phyloP scores from a whole-genome alignment of 37 sponge, comb jelly and placozoan species.

The Spongilla lacustris region DNA sequence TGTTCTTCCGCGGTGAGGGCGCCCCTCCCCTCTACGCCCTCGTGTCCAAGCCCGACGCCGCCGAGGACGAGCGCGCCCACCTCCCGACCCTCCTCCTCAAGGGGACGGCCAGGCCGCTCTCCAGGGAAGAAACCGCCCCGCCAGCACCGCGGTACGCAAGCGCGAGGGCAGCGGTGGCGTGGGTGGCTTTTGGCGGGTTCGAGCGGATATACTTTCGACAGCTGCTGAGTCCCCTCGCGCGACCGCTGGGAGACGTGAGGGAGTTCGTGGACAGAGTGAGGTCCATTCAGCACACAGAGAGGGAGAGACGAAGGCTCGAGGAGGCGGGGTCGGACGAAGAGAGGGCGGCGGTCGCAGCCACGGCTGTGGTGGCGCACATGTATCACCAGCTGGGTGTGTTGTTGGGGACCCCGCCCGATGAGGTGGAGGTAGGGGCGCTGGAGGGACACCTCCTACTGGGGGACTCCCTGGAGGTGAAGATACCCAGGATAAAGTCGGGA shows the following conservation, averaged over 20 bases:
- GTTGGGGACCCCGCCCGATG: slow-evolving; percentile 25
- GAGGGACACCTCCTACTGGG: slow-evolving; percentile 22
- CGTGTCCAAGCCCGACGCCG: not conserved
- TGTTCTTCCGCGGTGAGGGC: not conserved
- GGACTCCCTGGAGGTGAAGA: slow-evolving; percentile 33
- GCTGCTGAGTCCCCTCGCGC: not conserved
- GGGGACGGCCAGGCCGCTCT: slow-evolving; percentile 70
- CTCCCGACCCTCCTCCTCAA: slow-evolving; percentile 64
- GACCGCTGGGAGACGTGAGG: not conserved
- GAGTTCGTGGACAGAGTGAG: slow-evolving; percentile 8
- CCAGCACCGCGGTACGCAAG: slow-evolving; percentile 24
- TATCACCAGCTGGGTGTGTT: slow-evolving; percentile 49
- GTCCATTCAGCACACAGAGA: not conserved
- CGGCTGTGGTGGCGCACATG: slow-evolving; percentile 64
- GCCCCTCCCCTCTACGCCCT: not conserved
- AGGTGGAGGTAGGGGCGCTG: slow-evolving; percentile 28
- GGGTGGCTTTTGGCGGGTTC: slow-evolving; percentile 78
- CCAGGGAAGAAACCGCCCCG: slow-evolving; percentile 9
- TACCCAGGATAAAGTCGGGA: slow-evolving; percentile 57
- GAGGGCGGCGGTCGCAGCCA: slow-evolving; percentile 37
- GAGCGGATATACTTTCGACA: slow-evolving; percentile 34
- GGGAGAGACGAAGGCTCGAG: slow-evolving; percentile 30
- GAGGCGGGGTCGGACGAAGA: slow-evolving; percentile 23
- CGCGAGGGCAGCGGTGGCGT: slow-evolving; percentile 54
- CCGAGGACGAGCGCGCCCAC: not conserved